These are phyloP conservation scores for Premnoplex brunnescens DNA, from an alignment of 2,797 vertebrate species.

Conservation along the genomic window DNA sequence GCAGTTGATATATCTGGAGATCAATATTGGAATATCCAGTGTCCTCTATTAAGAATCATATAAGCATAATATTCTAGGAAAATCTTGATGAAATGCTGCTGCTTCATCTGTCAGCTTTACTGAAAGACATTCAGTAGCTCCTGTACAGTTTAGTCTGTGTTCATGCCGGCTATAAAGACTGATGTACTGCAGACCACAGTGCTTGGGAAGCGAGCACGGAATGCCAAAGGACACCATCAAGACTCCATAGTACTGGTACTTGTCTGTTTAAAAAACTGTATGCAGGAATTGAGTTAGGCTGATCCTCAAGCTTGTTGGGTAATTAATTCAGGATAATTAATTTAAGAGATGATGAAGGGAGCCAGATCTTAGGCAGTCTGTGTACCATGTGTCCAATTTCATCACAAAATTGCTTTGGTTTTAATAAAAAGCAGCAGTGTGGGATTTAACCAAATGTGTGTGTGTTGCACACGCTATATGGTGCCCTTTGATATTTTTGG, in stretches of 20 bases:
- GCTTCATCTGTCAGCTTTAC: background rate
- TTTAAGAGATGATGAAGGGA: background rate
- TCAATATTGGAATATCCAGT: background rate
- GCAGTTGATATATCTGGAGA: background rate
- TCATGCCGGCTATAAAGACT: background rate
- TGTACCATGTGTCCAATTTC: background rate
- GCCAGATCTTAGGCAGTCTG: background rate
- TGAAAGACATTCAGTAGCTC: background rate
- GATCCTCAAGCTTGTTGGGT: background rate
- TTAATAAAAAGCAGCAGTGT: background rate
- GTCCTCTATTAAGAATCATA: background rate
- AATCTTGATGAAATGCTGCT: background rate
- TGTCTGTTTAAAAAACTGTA: background rate
- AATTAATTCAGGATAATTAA: slow-evolving; percentile 1
- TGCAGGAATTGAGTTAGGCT: background rate
- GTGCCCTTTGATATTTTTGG: background rate
- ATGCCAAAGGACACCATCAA: background rate
- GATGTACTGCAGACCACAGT: rapidly evolving
- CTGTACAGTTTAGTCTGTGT: background rate
- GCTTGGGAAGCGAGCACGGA: background rate
- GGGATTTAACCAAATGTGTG: background rate
- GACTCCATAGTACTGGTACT: background rate
- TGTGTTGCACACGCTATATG: rapidly evolving
- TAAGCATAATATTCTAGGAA: background rate
- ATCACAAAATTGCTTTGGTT: background rate